Evolutionary conservation across 1,140 invertebrate genomes (phyloP).

Genomic region (Sogatella furcifera): DNA sequence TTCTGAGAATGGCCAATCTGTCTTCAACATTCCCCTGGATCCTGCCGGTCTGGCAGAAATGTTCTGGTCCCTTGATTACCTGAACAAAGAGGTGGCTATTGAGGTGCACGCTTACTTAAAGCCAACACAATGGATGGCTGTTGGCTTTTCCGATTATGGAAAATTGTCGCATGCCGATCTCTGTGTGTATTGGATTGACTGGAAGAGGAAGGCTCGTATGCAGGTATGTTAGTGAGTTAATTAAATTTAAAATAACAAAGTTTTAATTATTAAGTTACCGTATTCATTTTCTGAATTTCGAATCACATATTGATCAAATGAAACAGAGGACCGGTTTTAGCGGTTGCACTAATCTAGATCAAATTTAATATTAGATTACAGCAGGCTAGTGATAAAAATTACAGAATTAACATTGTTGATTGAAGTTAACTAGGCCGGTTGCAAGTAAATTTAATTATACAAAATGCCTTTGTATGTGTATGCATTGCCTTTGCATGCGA

Average conservation of each 20-base stretch:
- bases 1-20: no score
- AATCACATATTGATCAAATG: no score
- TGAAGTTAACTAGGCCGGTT: no score
- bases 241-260: no score
- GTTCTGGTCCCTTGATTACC: constrained; percentile 24
- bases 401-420: no score
- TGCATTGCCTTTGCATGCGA: no score
- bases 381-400: no score
- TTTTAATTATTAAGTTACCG: not conserved
- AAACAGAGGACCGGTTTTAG: no score
- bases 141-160: constrained; percentile 90
- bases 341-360: no score
- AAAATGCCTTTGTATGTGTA: no score
- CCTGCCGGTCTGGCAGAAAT: constrained; percentile 16
- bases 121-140: constrained; percentile 56
- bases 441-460: no score
- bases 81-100: constrained; percentile 18
- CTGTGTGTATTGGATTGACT: constrained; percentile 69
- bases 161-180: constrained; percentile 66
- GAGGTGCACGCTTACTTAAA: constrained; percentile 40
- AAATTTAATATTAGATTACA: no score
- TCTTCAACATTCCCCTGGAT: constrained; percentile 20
- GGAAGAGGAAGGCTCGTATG: constrained; percentile 47
- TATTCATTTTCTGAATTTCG: not conserved
- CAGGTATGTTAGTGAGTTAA: constrained; percentile 41